Evolutionary conservation across 2,888 invertebrate species (phyloP).

Genomic region (Macropis europaea): DNA sequence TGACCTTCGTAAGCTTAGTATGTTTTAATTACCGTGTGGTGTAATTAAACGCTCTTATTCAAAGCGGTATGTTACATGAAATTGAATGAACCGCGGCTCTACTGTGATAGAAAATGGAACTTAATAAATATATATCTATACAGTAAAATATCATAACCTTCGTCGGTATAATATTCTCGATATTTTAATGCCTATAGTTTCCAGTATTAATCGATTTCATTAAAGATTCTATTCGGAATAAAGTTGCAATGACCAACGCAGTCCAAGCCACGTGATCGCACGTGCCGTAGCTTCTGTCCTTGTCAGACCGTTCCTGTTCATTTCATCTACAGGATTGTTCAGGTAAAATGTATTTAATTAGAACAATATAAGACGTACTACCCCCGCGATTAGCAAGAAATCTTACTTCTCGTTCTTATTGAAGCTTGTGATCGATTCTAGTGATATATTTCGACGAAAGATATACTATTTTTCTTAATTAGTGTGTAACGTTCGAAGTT

Average conservation of each 20-base stretch:
- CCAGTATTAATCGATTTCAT: neutral
- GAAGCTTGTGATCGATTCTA: neutral
- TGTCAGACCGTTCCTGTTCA: slow-evolving; percentile 18
- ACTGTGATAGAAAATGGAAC: neutral
- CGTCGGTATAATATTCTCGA: neutral
- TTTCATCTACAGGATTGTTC: slow-evolving; percentile 10
- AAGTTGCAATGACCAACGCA: slow-evolving; percentile 42
- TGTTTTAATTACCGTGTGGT: neutral
- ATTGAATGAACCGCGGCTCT: slow-evolving; percentile 30
- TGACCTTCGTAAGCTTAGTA: neutral
- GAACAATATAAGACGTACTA: neutral
- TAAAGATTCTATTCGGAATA: slow-evolving; percentile 6
- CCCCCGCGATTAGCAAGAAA: neutral
- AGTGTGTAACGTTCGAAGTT: slow-evolving; percentile 6
- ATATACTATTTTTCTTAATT: neutral
- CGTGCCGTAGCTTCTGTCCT: slow-evolving; percentile 66
- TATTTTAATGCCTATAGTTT: neutral
- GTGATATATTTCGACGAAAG: neutral
- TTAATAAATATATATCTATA: neutral
- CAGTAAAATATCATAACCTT: neutral
- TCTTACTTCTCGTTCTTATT: neutral
- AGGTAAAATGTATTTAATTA: neutral
- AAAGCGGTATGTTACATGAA: neutral
- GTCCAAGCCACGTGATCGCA: slow-evolving; percentile 72
- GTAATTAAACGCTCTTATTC: neutral